Evolutionary conservation across 2,113 vertebrate species (phyloP).

Genomic region (Hemibagrus wyckioides): DNA sequence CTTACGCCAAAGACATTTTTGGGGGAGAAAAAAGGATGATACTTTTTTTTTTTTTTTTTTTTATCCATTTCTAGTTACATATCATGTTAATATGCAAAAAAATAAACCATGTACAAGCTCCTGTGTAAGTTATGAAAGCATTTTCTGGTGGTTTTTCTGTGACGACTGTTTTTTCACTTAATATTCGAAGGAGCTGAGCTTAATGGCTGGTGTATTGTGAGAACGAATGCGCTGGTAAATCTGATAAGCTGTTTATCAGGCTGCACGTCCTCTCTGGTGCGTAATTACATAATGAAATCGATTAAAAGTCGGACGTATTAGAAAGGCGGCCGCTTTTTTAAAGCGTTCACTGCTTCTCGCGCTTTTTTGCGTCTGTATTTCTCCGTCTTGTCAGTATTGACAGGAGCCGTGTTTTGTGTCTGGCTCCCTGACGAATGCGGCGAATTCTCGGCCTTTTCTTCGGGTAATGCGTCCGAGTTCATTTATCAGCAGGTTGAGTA

Average conservation of each 20-base stretch:
- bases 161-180: not conserved
- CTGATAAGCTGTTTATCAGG: not conserved
- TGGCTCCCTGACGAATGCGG: not conserved
- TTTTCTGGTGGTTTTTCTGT: no score
- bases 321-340: not conserved
- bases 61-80: not conserved
- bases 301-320: no score
- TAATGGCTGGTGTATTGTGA: not conserved
- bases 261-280: not conserved
- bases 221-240: not conserved
- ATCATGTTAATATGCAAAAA: not conserved
- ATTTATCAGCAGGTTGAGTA: constrained; percentile 48
- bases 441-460: constrained; percentile 25
- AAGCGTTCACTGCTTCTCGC: not conserved
- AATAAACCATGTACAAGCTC: not conserved
- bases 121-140: not conserved
- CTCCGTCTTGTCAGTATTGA: constrained; percentile 16
- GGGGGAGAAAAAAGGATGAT: not conserved
- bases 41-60: not conserved
- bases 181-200: not conserved
- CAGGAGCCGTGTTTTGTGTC: constrained; percentile 26
- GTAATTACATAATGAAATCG: not conserved
- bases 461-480: constrained; percentile 12
- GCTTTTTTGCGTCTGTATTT: not conserved
- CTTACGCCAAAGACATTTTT: not conserved